Percentiles rank a stretch among this genome's conserved stretches.
These are phyloP conservation scores for Mesochorus sp. DNA, from an alignment of 2,888 invertebrate genomes.

Conservation along the genomic window DNA sequence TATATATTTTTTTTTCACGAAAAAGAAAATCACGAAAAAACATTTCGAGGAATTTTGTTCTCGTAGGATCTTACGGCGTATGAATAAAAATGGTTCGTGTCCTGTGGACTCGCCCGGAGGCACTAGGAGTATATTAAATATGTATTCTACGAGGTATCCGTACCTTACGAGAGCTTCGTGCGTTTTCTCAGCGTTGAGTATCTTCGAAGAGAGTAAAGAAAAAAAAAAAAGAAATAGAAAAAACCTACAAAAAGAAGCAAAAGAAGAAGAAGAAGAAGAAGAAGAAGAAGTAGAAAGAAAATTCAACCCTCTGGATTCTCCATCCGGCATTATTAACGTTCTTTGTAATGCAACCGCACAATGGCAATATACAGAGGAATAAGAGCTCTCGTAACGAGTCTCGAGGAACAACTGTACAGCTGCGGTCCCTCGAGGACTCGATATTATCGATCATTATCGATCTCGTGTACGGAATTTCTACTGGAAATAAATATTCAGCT, in stretches of 20 bases:
- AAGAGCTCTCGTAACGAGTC: neutral
- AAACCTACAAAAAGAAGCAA: too few species aligned
- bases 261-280: neutral
- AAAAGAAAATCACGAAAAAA: neutral
- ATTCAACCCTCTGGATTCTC: neutral
- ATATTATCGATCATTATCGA: conserved; percentile 6
- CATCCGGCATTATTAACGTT: conserved; percentile 32
- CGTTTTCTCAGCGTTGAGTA: neutral
- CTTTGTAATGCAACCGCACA: neutral
- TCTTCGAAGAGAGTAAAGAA: neutral
- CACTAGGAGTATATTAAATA: too few species aligned
- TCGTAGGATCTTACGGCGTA: too few species aligned
- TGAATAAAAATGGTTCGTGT: too few species aligned
- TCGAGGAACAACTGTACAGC: too few species aligned
- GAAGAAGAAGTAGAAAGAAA: conserved; percentile 18
- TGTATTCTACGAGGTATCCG: too few species aligned
- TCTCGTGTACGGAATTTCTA: neutral
- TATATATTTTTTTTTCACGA: too few species aligned
- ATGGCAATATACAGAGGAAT: neutral
- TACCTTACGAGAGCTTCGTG: neutral
- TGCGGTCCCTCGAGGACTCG: too few species aligned
- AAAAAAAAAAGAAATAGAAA: neutral
- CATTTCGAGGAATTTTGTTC: too few species aligned
- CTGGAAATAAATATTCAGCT: neutral
- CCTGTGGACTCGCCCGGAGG: too few species aligned